A percentile compares a stretch with the other conserved stretches of the same genome.
Evolutionary conservation across 2,888 invertebrate species (phyloP).

Genomic region (Amorpha juglandis): DNA sequence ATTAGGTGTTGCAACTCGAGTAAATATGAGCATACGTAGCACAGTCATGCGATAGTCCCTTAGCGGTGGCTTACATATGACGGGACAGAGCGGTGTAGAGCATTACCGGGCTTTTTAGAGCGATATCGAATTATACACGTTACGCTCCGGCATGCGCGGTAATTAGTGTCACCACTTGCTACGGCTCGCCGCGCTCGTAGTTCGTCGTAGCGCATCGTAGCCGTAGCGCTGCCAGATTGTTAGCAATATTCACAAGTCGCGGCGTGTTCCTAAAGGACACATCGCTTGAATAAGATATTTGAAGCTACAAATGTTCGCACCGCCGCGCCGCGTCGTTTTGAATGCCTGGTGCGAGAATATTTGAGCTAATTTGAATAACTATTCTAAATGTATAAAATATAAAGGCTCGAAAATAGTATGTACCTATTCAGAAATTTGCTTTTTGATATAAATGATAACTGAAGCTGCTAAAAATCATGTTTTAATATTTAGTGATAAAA

Average conservation of each 20-base stretch:
- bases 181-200: neutral
- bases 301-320: neutral
- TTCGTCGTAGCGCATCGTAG: neutral
- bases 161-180: conserved; percentile 7
- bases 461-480: too few relatives aligned
- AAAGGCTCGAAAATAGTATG: too few relatives aligned
- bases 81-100: neutral
- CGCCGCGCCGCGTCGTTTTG: neutral
- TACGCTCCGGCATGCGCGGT: neutral
- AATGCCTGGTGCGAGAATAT: neutral
- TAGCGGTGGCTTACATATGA: too few relatives aligned
- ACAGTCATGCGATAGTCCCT: too few relatives aligned
- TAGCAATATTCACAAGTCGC: neutral
- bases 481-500: too few relatives aligned
- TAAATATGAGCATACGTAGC: too few relatives aligned
- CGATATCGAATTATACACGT: neutral
- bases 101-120: neutral
- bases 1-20: too few relatives aligned
- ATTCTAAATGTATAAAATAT: neutral
- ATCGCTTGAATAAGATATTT: neutral
- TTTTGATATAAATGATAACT: too few relatives aligned
- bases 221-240: conserved; percentile 1
- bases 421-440: too few relatives aligned
- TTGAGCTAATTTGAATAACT: neutral
- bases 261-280: neutral